Conservation (phyloP, 2,113 vertebrate species). For the Eptatretus burgeri region DNA sequence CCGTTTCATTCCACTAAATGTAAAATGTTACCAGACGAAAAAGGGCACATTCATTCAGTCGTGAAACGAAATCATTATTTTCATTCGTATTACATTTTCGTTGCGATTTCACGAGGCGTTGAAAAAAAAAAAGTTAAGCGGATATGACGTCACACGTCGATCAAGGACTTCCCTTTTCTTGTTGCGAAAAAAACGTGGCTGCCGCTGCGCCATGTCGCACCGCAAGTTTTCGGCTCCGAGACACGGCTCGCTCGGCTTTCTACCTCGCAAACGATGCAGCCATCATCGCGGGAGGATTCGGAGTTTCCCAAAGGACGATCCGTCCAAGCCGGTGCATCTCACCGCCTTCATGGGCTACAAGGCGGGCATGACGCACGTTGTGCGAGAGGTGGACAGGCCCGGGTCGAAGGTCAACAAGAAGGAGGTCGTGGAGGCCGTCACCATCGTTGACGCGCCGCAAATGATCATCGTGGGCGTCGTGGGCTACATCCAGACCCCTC, state of each 20-base stretch:
- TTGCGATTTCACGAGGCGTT: too few relatives aligned
- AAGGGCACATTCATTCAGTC: too few relatives aligned
- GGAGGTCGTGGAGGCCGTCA: constrained; percentile 83
- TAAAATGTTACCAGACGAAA: too few relatives aligned
- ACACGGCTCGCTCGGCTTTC: constrained; percentile 73
- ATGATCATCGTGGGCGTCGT: constrained; percentile 75
- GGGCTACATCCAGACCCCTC: constrained; percentile 62
- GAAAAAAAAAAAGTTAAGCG: too few relatives aligned
- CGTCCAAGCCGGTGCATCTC: constrained; percentile 55
- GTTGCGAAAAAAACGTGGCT: too few relatives aligned
- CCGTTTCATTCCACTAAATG: too few relatives aligned
- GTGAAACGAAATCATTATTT: too few relatives aligned
- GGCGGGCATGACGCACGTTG: constrained; percentile 93
- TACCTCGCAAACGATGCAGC: constrained; percentile 68
- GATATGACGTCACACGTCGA: too few relatives aligned
- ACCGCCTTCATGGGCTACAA: constrained; percentile 91
- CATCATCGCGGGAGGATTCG: constrained; percentile 81
- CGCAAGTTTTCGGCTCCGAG: constrained; percentile 87
- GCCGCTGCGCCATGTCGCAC: constrained; percentile 31
- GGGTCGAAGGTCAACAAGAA: constrained; percentile 99
- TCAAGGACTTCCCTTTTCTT: too few relatives aligned
- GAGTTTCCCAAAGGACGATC: constrained; percentile 82
- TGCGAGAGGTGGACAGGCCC: constrained; percentile 71
- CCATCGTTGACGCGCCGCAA: constrained; percentile 67
- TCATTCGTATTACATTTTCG: too few relatives aligned